Percentiles rank a stretch among this genome's conserved stretches.
Evolutionary conservation across 64 coral and sea anemone genomes (phyloP).

Genomic region (Montipora cactus): DNA sequence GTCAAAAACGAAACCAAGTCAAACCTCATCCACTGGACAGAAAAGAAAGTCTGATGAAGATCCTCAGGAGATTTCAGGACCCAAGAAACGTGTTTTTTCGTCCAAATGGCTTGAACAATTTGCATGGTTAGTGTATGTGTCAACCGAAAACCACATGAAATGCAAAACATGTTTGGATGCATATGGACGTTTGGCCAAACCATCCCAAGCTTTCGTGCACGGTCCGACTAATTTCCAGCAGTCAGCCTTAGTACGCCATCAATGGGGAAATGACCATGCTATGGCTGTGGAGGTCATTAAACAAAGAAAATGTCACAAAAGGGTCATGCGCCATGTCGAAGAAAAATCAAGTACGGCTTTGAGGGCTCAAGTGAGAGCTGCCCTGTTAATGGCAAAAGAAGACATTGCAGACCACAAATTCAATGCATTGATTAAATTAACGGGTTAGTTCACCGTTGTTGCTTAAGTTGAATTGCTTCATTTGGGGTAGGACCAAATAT

Average conservation of each 20-base stretch:
- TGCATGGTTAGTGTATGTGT: not conserved
- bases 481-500: no score
- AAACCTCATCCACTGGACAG: not conserved
- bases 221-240: slow-evolving; percentile 2
- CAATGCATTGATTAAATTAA: slow-evolving; percentile 35
- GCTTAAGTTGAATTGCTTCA: no score
- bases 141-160: slow-evolving; percentile 3
- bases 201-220: not conserved
- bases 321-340: not conserved
- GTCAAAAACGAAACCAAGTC: not conserved
- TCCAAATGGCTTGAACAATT: slow-evolving; percentile 6
- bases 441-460: slow-evolving; percentile 25
- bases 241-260: not conserved
- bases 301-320: slow-evolving; percentile 11
- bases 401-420: slow-evolving; percentile 6
- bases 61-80: not conserved
- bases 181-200: not conserved
- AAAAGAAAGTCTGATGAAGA: not conserved
- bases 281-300: not conserved
- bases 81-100: not conserved
- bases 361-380: slow-evolving; percentile 21
- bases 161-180: slow-evolving; percentile 1
- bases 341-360: slow-evolving; percentile 11
- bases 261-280: not conserved
- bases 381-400: not conserved